phyloP scores from a whole-genome alignment of 1,140 invertebrate genomes.

The Cotesia vestalis region DNA sequence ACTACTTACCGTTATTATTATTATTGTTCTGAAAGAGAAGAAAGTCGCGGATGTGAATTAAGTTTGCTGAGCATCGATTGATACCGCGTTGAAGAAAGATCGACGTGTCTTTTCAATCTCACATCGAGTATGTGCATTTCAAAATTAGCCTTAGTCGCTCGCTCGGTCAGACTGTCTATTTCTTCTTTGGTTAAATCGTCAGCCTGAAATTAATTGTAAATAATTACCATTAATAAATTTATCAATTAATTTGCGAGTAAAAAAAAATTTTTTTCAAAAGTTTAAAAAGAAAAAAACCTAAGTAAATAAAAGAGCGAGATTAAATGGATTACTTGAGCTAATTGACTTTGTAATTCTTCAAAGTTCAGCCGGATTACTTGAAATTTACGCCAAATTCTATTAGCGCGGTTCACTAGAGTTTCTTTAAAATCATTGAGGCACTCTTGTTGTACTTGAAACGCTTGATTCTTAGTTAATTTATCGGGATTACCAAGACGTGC shows the following conservation, averaged over 20 bases:
- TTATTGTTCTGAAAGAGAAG: conserved; percentile 26
- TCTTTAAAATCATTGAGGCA: conserved; percentile 70
- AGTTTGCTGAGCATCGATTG: conserved; percentile 44
- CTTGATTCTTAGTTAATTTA: conserved; percentile 55
- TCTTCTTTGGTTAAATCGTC: conserved; percentile 58
- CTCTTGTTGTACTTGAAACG: conserved; percentile 57
- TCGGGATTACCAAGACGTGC: conserved; percentile 62
- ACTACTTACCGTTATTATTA: conserved; percentile 17
- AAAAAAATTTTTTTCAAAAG: conserved; percentile 6
- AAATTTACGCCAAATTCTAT: conserved; percentile 66
- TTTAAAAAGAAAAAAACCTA: conserved; percentile 1
- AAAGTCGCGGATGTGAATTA: conserved; percentile 31
- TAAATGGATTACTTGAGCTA: conserved; percentile 46
- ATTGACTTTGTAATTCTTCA: conserved; percentile 39
- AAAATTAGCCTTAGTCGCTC: conserved; percentile 58
- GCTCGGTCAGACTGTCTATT: conserved; percentile 58
- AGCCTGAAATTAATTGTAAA: conserved; percentile 37
- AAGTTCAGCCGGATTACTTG: conserved; percentile 53
- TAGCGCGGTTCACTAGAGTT: conserved; percentile 63
- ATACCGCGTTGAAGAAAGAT: conserved; percentile 56
- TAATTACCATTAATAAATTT: too few relatives aligned
- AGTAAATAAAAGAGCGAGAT: too few relatives aligned
- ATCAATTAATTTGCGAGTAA: background rate
- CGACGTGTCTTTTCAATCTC: conserved; percentile 57
- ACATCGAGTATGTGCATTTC: conserved; percentile 61